Base-by-base conservation (phyloP, 2,797 vertebrate species). In the Lerista edwardsae region DNA sequence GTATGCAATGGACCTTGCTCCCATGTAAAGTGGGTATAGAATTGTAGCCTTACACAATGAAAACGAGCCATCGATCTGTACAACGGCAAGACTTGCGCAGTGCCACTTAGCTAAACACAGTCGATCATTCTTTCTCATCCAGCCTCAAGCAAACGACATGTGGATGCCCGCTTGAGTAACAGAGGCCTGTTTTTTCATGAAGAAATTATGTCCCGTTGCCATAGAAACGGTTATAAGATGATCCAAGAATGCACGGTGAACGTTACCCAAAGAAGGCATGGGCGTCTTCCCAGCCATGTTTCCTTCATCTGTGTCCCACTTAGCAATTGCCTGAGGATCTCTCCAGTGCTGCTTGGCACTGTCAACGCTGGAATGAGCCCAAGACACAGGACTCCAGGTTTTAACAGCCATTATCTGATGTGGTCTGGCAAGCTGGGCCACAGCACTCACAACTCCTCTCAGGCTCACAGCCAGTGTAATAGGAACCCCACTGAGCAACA, bases 101-200 rank as follows among this genome's bases (percentile, higher is more conserved):
- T 15, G 79, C 44, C 55, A 59, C 82, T 89, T 92, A 82, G 75
- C 80, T 31, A 76, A 84, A 64, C 69, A 61, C 0, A 0, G 3
- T 84, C 89, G 61, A 65, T 44, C 88, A 93, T 0, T 0, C 17
- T 84, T 90, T 91, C 81, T 90, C 86, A 86, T 82, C 64, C 87
- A 88, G 84, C 86, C 84, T 92, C 91, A 84, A 89, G 85, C 79
- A 73, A 91, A 64, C 69, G 75, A 85, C 80, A 75, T 79, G 86
- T 89, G 75, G 82, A 91, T 88, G 74, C 71, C 1, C 85, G 36
- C 88, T 84, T 87, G 89, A 82, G 88, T 92, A 89, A 90, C 92
- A 94, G 85, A 94, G 89, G 90, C 85, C 80, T 90, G 91, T 87
- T 94, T 94, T n/a, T 92, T 87, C 88, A 89, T 87, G 90, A 90